phyloP scores from a whole-genome alignment of 1,140 invertebrate genomes.

The Bursaphelenchus mucronatus region DNA sequence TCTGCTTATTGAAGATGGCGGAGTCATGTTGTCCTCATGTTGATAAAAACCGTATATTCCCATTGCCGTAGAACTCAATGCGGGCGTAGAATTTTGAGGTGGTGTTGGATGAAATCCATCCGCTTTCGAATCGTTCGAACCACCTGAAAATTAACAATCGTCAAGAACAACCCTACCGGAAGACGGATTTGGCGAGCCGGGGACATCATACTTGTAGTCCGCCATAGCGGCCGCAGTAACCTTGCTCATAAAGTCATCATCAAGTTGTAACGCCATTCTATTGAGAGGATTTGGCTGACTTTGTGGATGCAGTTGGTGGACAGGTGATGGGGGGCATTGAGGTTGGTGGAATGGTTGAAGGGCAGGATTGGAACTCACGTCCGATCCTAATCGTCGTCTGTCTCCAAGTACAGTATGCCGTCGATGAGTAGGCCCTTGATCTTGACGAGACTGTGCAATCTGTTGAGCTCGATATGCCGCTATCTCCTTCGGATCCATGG shows the following conservation, averaged over 20 bases:
- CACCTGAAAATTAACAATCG: too few species aligned
- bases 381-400: background rate
- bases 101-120: too few species aligned
- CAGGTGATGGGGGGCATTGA: background rate
- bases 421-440: background rate
- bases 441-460: too few species aligned
- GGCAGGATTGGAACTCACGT: background rate
- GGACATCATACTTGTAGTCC: constrained; percentile 1
- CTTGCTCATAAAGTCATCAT: constrained; percentile 11
- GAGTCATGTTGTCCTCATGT: too few species aligned
- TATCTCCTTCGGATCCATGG: background rate
- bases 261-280: background rate
- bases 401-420: constrained; percentile 5
- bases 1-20: too few species aligned
- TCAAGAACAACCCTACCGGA: background rate
- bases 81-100: too few species aligned
- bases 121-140: too few species aligned
- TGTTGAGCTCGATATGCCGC: too few species aligned
- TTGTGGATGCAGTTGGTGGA: background rate
- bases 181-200: background rate
- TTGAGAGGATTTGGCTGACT: background rate
- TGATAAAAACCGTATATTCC: too few species aligned
- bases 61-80: too few species aligned
- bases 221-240: constrained; percentile 5
- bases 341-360: background rate